Conservation (phyloP, 64 coral and sea anemone genomes). For the Stichodactyla mertensii region DNA sequence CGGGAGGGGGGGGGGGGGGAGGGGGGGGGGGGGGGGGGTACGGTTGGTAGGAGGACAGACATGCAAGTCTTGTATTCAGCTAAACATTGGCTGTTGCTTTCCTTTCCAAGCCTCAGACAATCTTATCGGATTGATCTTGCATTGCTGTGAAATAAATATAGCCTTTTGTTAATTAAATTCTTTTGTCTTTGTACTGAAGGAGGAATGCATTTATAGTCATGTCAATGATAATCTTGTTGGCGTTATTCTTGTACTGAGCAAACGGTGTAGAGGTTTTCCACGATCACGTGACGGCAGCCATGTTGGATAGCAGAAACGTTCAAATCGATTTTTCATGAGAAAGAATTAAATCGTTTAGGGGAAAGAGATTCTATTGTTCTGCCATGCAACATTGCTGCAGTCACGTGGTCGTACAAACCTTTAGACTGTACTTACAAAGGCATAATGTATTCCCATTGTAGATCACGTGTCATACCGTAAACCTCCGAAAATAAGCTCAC, state of each 20-base stretch:
- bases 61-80: conserved; percentile 46
- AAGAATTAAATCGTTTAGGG: too few relatives aligned
- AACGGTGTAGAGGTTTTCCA: neutral
- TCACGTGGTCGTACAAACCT: too few relatives aligned
- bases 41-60: conserved; percentile 9
- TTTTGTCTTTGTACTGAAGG: neutral
- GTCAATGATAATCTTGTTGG: neutral
- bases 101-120: conserved; percentile 33
- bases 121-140: conserved; percentile 54
- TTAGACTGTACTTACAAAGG: too few relatives aligned
- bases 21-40: too few relatives aligned
- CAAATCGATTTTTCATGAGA: neutral
- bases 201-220: neutral
- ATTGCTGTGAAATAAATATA: conserved; percentile 24
- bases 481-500: too few relatives aligned
- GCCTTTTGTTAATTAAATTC: too few relatives aligned
- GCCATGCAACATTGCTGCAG: too few relatives aligned
- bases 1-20: too few relatives aligned
- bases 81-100: conserved; percentile 33
- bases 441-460: too few relatives aligned
- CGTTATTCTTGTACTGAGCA: neutral
- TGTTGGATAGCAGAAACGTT: too few relatives aligned
- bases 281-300: neutral
- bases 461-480: too few relatives aligned
- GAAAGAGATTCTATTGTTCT: too few relatives aligned